Evolutionary conservation across 2,113 vertebrate species (phyloP), one percentile per base, ranked within the genome.

Genomic region (Epinephelus cyanopodus): DNA sequence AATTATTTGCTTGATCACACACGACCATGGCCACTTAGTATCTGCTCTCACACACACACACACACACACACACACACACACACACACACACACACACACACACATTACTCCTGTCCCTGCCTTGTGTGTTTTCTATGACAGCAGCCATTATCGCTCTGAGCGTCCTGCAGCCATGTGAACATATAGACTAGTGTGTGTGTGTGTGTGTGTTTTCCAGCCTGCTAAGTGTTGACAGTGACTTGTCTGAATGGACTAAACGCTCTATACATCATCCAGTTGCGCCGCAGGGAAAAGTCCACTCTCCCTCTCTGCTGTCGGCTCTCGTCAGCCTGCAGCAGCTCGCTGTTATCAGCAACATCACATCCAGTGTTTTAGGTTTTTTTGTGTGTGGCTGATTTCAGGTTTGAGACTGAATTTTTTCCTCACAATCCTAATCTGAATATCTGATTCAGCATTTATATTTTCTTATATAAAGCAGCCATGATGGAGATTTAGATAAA

Each of bases 131-230:
- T 83, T 66, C 33, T 53, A 17, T 62, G 52, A 65, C 67, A 15
- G 69, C 67, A 42, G 48, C 47, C 64, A 71, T 82, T 74, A 84
- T 61, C 42, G 52, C 70, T 61, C 42, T 70, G 27, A 57, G 39
- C 48, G 78, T 27, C 37, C 21, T 33, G 67, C 12, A 57, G 47
- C 47, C 12, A 12, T 52, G 50, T 52, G 50, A 6, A 17, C 18
- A 17, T 53, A 17, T 53, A 37, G 33, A 37, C 6, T 37, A 37
- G 52, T 33, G 47, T 33, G 37, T 62, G 63, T 56, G 47, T 65
- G 61, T 74, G 42, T 50, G 37, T 45, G 63, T 74, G 64, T 73
- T 42, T 42, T 7, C 3, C 45, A 54, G 77, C n/a, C 45, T 45
- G 57, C 48, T 37, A 53, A 29, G 48, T n/a, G 42, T 50, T 60